Evolutionary conservation across 1,140 invertebrate species (phyloP).

Genomic region (Caenorhabditis tropicalis): DNA sequence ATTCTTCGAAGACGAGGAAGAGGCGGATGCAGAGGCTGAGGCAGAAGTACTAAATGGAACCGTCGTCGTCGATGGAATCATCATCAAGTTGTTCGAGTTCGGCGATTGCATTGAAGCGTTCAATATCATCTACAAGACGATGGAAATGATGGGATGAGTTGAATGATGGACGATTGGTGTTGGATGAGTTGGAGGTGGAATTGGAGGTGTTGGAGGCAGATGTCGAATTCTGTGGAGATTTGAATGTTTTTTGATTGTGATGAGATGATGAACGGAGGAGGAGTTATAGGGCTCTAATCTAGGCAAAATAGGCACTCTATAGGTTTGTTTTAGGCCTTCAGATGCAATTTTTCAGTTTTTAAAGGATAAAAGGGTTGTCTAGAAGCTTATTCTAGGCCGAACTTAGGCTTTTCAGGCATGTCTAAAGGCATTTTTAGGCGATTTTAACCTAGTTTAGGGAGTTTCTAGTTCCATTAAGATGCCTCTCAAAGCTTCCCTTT

Average conservation of each 20-base stretch:
- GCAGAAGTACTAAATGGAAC: neutral
- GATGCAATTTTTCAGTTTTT: too few relatives aligned
- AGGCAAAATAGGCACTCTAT: too few relatives aligned
- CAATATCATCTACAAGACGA: slow-evolving; percentile 33
- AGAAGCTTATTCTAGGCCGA: too few relatives aligned
- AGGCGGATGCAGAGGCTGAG: too few relatives aligned
- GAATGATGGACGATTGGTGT: neutral
- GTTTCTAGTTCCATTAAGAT: too few relatives aligned
- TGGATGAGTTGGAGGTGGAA: neutral
- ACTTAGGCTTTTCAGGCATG: too few relatives aligned
- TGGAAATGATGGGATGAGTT: neutral
- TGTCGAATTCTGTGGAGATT: neutral
- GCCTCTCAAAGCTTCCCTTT: too few relatives aligned
- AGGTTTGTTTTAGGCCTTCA: too few relatives aligned
- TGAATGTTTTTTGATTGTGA: neutral
- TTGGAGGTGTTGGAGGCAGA: neutral
- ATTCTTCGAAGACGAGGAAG: neutral
- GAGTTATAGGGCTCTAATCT: too few relatives aligned
- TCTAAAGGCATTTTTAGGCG: too few relatives aligned
- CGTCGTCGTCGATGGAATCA: slow-evolving; percentile 19
- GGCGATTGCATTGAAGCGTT: slow-evolving; percentile 39
- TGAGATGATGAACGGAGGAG: neutral
- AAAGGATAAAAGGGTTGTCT: too few relatives aligned
- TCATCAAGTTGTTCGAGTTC: slow-evolving; percentile 37
- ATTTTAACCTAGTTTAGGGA: too few relatives aligned